Conservation (phyloP, 2,113 vertebrate species). For the Pituophis catenifer region DNA sequence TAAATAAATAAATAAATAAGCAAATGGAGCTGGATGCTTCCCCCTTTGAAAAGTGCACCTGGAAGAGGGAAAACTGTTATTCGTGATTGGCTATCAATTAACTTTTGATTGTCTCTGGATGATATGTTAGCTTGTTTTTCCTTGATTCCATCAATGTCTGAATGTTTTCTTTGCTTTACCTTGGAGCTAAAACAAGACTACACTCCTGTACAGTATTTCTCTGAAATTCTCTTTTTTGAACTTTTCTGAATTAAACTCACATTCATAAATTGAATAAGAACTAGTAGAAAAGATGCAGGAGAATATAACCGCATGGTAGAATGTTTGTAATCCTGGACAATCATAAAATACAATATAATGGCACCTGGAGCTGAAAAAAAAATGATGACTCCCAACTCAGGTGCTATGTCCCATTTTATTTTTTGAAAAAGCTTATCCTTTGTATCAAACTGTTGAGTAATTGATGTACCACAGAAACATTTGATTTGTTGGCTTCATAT, state of each 20-base stretch:
- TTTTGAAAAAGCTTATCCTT: not conserved
- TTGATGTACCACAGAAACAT: not conserved
- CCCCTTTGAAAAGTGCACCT: not conserved
- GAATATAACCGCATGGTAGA: not conserved
- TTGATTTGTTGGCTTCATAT: not conserved
- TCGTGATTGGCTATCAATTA: not conserved
- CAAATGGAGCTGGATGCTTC: not conserved
- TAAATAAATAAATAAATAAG: not conserved
- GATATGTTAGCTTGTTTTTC: not conserved
- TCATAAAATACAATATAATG: not conserved
- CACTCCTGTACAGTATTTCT: not conserved
- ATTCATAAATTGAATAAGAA: not conserved
- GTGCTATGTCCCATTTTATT: not conserved
- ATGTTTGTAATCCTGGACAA: not conserved
- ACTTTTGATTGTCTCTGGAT: not conserved
- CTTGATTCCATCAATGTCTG: not conserved
- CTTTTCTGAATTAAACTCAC: not conserved
- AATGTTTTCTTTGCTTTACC: not conserved
- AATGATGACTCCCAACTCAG: not conserved
- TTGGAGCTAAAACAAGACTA: not conserved
- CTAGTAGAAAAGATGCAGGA: not conserved
- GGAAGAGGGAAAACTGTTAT: not conserved
- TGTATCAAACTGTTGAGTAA: not conserved
- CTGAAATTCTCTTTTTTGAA: not conserved
- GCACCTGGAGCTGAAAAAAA: not conserved